Evolutionary conservation across 2,888 invertebrate species (phyloP).

Genomic region (Apotomis capreana): DNA sequence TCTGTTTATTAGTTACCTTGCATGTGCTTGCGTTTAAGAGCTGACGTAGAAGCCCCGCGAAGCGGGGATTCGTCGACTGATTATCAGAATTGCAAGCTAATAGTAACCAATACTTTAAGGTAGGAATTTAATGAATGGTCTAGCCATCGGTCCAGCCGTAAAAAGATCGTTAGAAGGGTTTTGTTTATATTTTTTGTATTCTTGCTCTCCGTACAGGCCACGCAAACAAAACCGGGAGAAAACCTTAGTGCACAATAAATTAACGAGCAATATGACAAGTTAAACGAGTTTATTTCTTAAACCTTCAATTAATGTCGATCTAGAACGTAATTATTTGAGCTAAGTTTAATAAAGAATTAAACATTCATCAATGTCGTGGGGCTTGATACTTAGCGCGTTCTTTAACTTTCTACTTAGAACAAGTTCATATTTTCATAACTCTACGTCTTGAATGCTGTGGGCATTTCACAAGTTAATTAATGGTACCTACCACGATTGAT

Average conservation of each 20-base stretch:
- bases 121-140: too few relatives aligned
- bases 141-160: too few relatives aligned
- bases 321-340: constrained; percentile 7
- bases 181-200: too few relatives aligned
- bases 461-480: neutral
- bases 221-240: neutral
- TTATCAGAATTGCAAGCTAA: too few relatives aligned
- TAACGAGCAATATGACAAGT: neutral
- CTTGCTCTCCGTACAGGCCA: too few relatives aligned
- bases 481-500: neutral
- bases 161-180: too few relatives aligned
- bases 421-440: neutral
- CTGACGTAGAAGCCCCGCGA: too few relatives aligned
- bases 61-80: too few relatives aligned
- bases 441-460: neutral
- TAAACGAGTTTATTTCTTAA: neutral
- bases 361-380: neutral
- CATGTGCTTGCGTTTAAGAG: too few relatives aligned
- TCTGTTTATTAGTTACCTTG: too few relatives aligned
- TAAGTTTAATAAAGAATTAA: constrained; percentile 11
- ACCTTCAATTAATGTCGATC: neutral
- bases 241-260: neutral
- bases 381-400: neutral
- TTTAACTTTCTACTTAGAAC: neutral
- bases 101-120: too few relatives aligned